phyloP scores from a whole-genome alignment of 30 jellyfish, hydroid and myxozoan genomes.

The Haliclystus octoradiatus region DNA sequence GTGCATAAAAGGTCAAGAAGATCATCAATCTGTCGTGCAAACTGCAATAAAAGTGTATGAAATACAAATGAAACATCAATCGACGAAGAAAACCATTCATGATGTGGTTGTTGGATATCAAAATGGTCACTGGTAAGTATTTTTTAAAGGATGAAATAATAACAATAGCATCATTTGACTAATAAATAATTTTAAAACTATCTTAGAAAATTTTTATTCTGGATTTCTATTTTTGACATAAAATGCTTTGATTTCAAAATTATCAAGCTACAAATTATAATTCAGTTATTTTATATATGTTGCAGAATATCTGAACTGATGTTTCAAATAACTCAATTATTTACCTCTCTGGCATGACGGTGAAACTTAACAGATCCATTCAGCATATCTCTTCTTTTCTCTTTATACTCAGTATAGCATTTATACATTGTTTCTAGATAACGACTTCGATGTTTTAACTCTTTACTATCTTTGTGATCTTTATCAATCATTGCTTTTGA shows the following conservation, averaged over 20 bases:
- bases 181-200: too few species aligned
- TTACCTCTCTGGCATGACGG: slow-evolving; percentile 45
- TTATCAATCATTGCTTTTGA: slow-evolving; percentile 36
- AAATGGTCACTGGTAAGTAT: too few species aligned
- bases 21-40: slow-evolving; percentile 64
- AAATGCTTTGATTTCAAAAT: too few species aligned
- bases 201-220: too few species aligned
- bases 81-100: not conserved
- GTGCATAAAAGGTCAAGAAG: slow-evolving; percentile 56
- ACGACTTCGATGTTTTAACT: slow-evolving; percentile 43
- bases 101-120: too few species aligned
- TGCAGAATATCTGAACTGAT: too few species aligned
- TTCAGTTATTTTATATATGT: too few species aligned
- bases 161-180: too few species aligned
- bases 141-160: too few species aligned
- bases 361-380: slow-evolving; percentile 42
- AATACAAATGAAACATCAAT: not conserved
- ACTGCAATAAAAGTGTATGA: slow-evolving; percentile 5
- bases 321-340: too few species aligned
- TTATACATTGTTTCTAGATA: slow-evolving; percentile 52
- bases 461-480: slow-evolving; percentile 45
- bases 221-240: too few species aligned
- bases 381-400: slow-evolving; percentile 36
- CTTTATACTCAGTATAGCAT: slow-evolving; percentile 66
- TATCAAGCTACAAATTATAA: too few species aligned